Base-by-base conservation (phyloP, 2,888 invertebrate genomes). In the Blomia tropicalis region DNA sequence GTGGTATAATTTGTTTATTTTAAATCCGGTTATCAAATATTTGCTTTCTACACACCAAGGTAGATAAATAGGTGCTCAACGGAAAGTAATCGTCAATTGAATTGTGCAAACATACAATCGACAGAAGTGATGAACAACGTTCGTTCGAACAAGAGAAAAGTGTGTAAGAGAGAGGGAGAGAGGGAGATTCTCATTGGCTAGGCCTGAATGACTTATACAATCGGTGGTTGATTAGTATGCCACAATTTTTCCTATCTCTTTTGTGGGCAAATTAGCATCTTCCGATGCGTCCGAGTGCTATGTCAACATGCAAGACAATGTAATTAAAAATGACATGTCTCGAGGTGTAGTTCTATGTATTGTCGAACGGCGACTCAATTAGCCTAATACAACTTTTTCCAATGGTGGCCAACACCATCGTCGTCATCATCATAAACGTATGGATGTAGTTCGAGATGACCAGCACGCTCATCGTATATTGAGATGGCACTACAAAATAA, bases 41-140 rank as follows among this genome's bases (percentile, higher is more conserved):
- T 47, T 47, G 51, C 51, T 47, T 19, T 47, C 22, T 7, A 47
- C 23, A 27, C 51, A 47, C 23, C 51, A 47, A 47, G 51, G 51
- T 47, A 47, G 51, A 47, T n/a, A 47, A 47, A 47, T 47, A 47
- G 51, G 51, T 47, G 51, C 51, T n/a, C 7, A 47, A n/a, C 51
- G n/a, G 51, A 47, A 47, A 47, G 51, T 47, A 47, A 47, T 47
- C 51, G 51, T 47, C 51, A 47, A 47, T 47, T 47, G 51, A 47
- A 19, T 14, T 47, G 51, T 47, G 22, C 51, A 47, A 47, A 7
- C 51, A 47, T 7, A 25, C 36, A 19, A 27, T 7, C 51, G 51
- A n/a, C 51, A 7, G 41, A 36, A 36, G 36, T 36, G 36, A n/a
- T n/a, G n/a, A n/a, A n/a, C n/a, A n/a, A n/a, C n/a, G n/a, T n/a